phyloP scores from a whole-genome alignment of 2,797 vertebrate species.

The Oophaga sylvatica region DNA sequence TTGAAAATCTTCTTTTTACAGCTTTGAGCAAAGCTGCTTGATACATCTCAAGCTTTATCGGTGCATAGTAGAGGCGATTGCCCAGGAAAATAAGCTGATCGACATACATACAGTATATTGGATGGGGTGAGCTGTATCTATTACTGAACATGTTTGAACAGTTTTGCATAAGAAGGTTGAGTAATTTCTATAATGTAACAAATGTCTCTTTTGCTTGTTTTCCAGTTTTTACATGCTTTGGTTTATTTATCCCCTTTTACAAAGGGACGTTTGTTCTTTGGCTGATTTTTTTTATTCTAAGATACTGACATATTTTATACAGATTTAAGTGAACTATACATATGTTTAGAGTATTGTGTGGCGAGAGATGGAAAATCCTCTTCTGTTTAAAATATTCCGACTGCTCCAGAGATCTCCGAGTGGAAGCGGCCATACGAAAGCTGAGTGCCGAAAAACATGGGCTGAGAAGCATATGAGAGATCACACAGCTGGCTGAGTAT shows the following conservation, averaged over 20 bases:
- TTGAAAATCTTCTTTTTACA: no score
- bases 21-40: no score
- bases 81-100: no score
- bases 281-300: slow-evolving; percentile 9
- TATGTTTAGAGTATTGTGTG: slow-evolving; percentile 39
- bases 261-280: slow-evolving; percentile 27
- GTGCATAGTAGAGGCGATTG: no score
- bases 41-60: no score
- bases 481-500: slow-evolving; percentile 52
- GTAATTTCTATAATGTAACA: neutral
- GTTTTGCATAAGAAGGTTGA: neutral
- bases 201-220: neutral
- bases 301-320: slow-evolving; percentile 27
- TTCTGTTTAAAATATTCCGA: slow-evolving; percentile 11
- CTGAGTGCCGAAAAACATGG: neutral
- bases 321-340: slow-evolving; percentile 36
- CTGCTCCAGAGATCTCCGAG: neutral
- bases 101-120: no score
- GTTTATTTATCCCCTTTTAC: slow-evolving; percentile 16
- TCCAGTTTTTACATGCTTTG: neutral
- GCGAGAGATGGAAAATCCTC: slow-evolving; percentile 33
- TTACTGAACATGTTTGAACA: neutral
- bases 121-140: no score
- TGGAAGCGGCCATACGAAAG: neutral
- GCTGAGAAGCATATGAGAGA: slow-evolving; percentile 23